phyloP scores from a whole-genome alignment of 2,888 invertebrate species.

The Platycheirus rosarum region DNA sequence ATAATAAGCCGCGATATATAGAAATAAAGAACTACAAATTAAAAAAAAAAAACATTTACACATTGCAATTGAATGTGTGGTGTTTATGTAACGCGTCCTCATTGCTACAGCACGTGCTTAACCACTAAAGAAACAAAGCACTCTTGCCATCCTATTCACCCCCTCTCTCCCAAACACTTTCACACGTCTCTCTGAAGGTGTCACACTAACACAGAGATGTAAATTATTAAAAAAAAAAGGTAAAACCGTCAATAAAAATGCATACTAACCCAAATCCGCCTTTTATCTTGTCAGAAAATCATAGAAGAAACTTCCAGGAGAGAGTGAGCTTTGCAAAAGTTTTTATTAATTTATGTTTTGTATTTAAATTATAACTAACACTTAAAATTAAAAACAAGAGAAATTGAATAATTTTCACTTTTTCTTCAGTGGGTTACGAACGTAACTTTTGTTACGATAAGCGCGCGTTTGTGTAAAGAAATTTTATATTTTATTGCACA shows the following conservation, averaged over 20 bases:
- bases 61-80: slow-evolving; percentile 36
- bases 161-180: slow-evolving; percentile 28
- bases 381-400: background rate
- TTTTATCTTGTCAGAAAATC: slow-evolving; percentile 27
- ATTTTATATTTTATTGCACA: slow-evolving; percentile 17
- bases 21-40: background rate
- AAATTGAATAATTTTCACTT: slow-evolving; percentile 27
- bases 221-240: background rate
- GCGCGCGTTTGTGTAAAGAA: slow-evolving; percentile 48
- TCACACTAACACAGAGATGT: slow-evolving; percentile 11
- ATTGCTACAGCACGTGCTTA: slow-evolving; percentile 59
- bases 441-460: slow-evolving; percentile 14
- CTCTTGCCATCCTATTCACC: background rate
- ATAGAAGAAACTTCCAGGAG: background rate
- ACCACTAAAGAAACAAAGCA: slow-evolving; percentile 32
- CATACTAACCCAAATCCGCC: slow-evolving; percentile 48
- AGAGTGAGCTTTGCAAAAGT: background rate
- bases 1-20: slow-evolving; percentile 11
- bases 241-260: slow-evolving; percentile 60
- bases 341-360: background rate
- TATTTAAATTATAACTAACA: background rate
- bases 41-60: slow-evolving; percentile 28
- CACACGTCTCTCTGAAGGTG: slow-evolving; percentile 18
- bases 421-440: background rate
- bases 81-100: slow-evolving; percentile 60